Evolutionary conservation across 2,797 vertebrate species (phyloP).

Genomic region (Calcarius lapponicus): DNA sequence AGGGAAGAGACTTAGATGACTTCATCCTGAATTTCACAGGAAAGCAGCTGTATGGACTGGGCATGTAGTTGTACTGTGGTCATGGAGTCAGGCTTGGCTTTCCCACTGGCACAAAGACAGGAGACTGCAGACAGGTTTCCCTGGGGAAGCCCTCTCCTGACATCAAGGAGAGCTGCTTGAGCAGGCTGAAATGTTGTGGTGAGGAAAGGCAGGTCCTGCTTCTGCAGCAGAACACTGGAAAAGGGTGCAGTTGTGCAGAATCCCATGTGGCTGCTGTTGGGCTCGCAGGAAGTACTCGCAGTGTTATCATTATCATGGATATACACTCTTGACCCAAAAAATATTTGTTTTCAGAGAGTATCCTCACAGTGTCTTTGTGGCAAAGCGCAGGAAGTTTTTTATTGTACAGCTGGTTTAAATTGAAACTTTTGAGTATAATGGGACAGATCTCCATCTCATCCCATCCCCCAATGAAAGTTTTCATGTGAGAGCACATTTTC

Average conservation of each 20-base stretch:
- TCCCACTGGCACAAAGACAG: accelerated
- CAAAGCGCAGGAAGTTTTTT: slow-evolving; percentile 46
- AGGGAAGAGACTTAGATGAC: not conserved
- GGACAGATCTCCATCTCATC: not conserved
- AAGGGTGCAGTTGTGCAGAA: not conserved
- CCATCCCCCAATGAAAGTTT: slow-evolving; percentile 13
- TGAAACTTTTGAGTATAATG: slow-evolving; percentile 49
- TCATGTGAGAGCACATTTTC: slow-evolving; percentile 60
- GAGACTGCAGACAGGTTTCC: not conserved
- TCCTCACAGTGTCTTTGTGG: slow-evolving; percentile 11
- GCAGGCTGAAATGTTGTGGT: not conserved
- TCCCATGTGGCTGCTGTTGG: not conserved
- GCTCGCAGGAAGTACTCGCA: not conserved
- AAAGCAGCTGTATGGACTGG: not conserved
- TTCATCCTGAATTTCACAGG: not conserved
- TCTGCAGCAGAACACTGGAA: accelerated
- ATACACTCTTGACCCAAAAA: not conserved
- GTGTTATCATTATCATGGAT: not conserved
- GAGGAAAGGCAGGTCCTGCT: not conserved
- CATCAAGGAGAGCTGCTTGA: accelerated
- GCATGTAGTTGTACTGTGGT: accelerated
- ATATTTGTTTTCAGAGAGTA: slow-evolving; percentile 14
- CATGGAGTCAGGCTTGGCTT: not conserved
- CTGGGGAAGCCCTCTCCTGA: not conserved
- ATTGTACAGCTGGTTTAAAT: slow-evolving; percentile 64